phyloP scores from a whole-genome alignment of 2,888 invertebrate genomes.

The Trichogramma dendrolimi region DNA sequence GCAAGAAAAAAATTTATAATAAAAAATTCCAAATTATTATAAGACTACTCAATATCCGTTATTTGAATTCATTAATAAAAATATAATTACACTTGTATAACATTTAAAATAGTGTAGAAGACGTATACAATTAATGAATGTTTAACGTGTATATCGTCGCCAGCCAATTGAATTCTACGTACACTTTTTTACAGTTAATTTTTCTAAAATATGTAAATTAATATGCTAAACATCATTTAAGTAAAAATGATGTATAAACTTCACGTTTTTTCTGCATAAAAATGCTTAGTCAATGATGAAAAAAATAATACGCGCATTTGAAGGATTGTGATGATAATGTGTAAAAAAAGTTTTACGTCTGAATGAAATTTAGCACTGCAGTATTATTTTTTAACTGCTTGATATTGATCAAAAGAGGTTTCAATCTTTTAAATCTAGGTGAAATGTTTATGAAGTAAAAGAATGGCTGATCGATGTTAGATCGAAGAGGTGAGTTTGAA shows the following conservation, averaged over 20 bases:
- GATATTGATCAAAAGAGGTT: neutral
- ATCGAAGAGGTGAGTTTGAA: too few relatives aligned
- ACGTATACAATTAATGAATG: conserved; percentile 31
- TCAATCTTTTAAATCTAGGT: neutral
- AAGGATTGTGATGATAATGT: neutral
- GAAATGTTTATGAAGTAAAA: neutral
- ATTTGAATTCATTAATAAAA: neutral
- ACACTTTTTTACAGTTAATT: conserved; percentile 46
- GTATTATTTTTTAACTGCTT: too few relatives aligned
- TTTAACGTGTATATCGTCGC: conserved; percentile 32
- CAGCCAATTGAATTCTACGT: conserved; percentile 46
- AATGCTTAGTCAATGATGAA: conserved; percentile 15
- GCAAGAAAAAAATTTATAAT: neutral
- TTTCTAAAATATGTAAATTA: conserved; percentile 36
- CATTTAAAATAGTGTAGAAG: conserved; percentile 36
- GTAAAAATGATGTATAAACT: conserved; percentile 18
- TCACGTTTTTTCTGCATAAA: conserved; percentile 38
- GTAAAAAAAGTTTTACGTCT: neutral
- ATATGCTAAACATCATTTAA: neutral
- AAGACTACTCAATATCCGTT: neutral
- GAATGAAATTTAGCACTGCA: too few relatives aligned
- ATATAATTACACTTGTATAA: conserved; percentile 28
- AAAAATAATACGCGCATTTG: neutral
- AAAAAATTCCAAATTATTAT: neutral
- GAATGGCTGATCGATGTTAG: neutral